These are phyloP conservation scores for Choreutis nemorana DNA, from an alignment of 2,888 invertebrate genomes.

Conservation along the genomic window DNA sequence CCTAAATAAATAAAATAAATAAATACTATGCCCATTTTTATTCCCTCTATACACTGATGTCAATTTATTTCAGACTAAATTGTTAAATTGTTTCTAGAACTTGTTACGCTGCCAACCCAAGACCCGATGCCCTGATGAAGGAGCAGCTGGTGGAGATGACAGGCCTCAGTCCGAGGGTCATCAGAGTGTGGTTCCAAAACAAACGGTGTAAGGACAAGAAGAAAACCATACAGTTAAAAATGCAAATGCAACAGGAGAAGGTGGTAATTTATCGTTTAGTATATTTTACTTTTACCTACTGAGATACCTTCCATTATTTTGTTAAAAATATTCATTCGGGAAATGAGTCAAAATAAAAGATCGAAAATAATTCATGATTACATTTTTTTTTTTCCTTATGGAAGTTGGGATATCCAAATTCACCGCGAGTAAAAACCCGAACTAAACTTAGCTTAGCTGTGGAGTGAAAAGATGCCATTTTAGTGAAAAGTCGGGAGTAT, in stretches of 20 bases:
- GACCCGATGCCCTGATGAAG: conserved; percentile 99
- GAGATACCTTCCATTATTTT: conserved; percentile 1
- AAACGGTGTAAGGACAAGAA: conserved; percentile 98
- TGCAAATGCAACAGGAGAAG: conserved; percentile 98
- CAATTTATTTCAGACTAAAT: not conserved
- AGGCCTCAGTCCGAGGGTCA: conserved; percentile 94
- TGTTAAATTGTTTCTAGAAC: conserved; percentile 60
- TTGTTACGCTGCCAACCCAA: conserved; percentile 96
- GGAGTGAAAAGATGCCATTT: too few species aligned
- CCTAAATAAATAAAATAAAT: too few species aligned
- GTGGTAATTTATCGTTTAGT: conserved; percentile 57
- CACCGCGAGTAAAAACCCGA: too few species aligned
- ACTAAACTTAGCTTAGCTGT: too few species aligned
- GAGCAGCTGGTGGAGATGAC: conserved; percentile 99
- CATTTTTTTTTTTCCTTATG: too few species aligned
- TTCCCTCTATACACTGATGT: too few species aligned
- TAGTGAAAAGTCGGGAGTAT: too few species aligned
- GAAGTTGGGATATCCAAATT: too few species aligned
- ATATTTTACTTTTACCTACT: not conserved
- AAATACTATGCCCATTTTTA: too few species aligned
- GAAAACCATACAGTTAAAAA: conserved; percentile 94
- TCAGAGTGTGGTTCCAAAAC: conserved; percentile 99
- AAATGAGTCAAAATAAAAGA: too few species aligned
- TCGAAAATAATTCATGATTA: too few species aligned
- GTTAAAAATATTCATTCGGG: conserved; percentile 8